Evolutionary conservation across 2,888 invertebrate genomes (phyloP), one percentile per base, ranked within the genome.

Genomic region (Drosophila percnosoma): DNA sequence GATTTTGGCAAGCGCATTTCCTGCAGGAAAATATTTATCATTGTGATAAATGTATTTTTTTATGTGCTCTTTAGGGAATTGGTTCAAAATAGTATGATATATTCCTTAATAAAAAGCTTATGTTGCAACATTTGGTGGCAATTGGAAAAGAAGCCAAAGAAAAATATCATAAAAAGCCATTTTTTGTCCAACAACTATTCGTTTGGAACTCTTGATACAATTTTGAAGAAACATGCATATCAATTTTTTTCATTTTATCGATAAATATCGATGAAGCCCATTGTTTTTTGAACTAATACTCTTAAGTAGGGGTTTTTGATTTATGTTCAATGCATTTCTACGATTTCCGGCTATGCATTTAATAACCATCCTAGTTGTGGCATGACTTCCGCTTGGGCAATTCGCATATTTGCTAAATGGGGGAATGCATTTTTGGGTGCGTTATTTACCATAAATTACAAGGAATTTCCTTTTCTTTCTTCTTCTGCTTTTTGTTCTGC

Each of bases 401-500:
- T 45, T 45, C 24, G 31, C 54, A 76, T 63, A 76, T 73, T 77
- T 78, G 52, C 78, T 24, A 68, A 76, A 76, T 73, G 78, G 52
- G 67, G 38, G 51, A 75, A 54, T 74, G 60, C 68, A 62, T 68
- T 68, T 45, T 59, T 71, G 73, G 48, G 34, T 61, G 71, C 57
- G 58, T 65, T 73, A 77, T 68, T 73, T 65, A 59, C 67, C 85
- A 82, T 82, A 87, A 83, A 85, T 82, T 75, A 75, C 66, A 68
- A 65, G 70, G 54, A 68, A 61, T 71, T 74, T 67, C 69, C 69
- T 75, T 63, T 57, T 33, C 62, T 33, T 51, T 52, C 48, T 59
- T 55, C 36, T 62, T 36, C 60, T 31, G 53, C 49, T 34, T 55
- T 4, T 21, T n/a, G 13, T 21, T 36, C 27, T 27, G 45, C 31